phyloP scores from a whole-genome alignment of 2,888 invertebrate genomes.

The Bugula neritina region DNA sequence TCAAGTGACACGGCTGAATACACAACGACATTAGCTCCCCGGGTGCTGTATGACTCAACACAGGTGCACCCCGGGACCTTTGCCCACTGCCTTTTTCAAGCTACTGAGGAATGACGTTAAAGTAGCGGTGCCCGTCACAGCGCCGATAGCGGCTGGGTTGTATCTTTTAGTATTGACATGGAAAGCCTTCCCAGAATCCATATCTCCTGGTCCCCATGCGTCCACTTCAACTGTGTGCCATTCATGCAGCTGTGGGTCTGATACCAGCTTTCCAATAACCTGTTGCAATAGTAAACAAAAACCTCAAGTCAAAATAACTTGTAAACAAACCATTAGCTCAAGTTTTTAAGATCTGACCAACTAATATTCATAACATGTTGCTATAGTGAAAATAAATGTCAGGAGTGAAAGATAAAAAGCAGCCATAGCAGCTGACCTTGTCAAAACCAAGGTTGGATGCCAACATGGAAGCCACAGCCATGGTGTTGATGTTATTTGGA shows the following conservation, averaged over 20 bases:
- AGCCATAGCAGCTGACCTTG: too few species aligned
- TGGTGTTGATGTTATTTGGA: conserved; percentile 61
- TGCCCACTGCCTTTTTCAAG: conserved; percentile 48
- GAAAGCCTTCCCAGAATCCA: conserved; percentile 40
- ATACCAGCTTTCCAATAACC: conserved; percentile 55
- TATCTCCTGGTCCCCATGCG: conserved; percentile 50
- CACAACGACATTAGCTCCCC: not conserved
- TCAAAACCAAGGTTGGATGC: conserved; percentile 58
- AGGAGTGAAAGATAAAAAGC: too few species aligned
- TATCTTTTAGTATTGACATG: conserved; percentile 52
- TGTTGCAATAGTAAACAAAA: conserved; percentile 29
- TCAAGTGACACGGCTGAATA: not conserved
- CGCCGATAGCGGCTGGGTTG: conserved; percentile 57
- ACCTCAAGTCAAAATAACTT: too few species aligned
- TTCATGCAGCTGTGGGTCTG: conserved; percentile 56
- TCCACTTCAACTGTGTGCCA: conserved; percentile 58
- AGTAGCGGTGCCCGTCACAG: conserved; percentile 58
- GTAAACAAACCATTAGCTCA: too few species aligned
- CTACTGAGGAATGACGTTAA: conserved; percentile 57
- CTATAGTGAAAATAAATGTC: too few species aligned
- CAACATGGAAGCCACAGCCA: conserved; percentile 59
- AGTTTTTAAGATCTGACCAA: too few species aligned
- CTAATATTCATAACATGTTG: too few species aligned
- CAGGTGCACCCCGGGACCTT: conserved; percentile 43
- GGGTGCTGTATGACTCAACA: conserved; percentile 32